These are phyloP conservation scores for Drosophila parabipectinata DNA, from an alignment of 1,140 invertebrate genomes.

Conservation along the genomic window DNA sequence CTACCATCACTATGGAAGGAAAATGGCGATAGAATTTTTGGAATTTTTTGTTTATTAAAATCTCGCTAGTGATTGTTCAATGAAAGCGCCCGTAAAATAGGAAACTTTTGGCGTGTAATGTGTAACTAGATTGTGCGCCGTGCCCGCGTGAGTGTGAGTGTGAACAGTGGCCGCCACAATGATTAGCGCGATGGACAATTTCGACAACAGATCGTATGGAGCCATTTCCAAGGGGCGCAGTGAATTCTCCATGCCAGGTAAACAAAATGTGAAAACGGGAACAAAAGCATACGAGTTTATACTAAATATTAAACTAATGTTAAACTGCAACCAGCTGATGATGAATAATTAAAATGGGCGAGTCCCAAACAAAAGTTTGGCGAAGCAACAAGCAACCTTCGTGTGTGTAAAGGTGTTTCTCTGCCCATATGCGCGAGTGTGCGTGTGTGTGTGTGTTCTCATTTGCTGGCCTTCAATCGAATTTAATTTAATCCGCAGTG, in stretches of 20 bases:
- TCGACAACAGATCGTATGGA: constrained; percentile 80
- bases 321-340: neutral
- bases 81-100: constrained; percentile 55
- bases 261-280: constrained; percentile 14
- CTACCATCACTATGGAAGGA: neutral
- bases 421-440: constrained; percentile 8
- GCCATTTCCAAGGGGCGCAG: constrained; percentile 80
- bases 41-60: constrained; percentile 22
- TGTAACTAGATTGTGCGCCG: constrained; percentile 44
- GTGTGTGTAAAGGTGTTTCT: constrained; percentile 19
- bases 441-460: constrained; percentile 35
- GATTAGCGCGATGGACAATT: constrained; percentile 83
- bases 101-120: constrained; percentile 40
- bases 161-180: constrained; percentile 60
- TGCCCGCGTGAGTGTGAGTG: constrained; percentile 43
- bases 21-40: constrained; percentile 4
- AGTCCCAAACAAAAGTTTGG: constrained; percentile 20
- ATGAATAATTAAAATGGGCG: neutral
- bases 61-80: constrained; percentile 56
- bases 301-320: neutral
- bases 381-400: constrained; percentile 68
- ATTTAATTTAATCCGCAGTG: constrained; percentile 64
- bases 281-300: neutral
- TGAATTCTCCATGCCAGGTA: constrained; percentile 83
- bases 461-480: constrained; percentile 69